Evolutionary conservation across 2,888 invertebrate species (phyloP), one percentile per base, ranked within the genome.

Genomic region (Hesperia comma): DNA sequence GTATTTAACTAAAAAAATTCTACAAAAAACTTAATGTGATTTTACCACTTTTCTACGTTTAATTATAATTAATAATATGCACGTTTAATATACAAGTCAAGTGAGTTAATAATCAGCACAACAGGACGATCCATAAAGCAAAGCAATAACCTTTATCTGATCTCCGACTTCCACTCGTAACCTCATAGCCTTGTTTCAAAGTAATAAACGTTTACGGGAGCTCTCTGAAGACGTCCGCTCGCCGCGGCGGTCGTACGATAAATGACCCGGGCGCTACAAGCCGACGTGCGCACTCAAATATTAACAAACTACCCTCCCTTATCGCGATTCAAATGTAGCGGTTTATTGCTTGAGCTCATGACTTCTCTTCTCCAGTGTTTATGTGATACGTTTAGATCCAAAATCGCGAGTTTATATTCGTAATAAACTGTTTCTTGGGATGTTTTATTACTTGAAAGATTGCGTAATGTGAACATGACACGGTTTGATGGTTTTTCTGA

Each of bases 231-330:
- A 85, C 85, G 87, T 87, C 83, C 80, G 78, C 77, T 72, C 78
- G 68, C 72, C 70, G 72, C 78, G 76, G 76, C 75, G 81, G 80
- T 72, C 77, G 77, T 75, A 75, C 82, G 77, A 88, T 81, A 82
- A 89, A 90, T 87, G 89, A 81, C 79, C 79, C 75, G 75, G 61
- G 73, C 70, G 77, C 75, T 75, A 79, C 77, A 75, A 76, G 77
- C 73, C 78, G 90, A 87, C 88, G 82, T 71, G 78, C 77, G 72
- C 78, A 77, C 75, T 90, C 82, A 91, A 91, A 91, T 91, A 91
- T 91, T 91, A 84, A 90, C 87, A 82, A 88, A 90, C 84, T 86
- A 86, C 88, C 87, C 82, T 72, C 81, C 77, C 61, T 67, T 67
- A 67, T 61, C 61, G 61, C 67, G 67, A 71, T 71, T 69, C 71